A percentile compares a stretch with the other conserved stretches of the same genome.
Evolutionary conservation across 64 coral and sea anemone genomes (phyloP).

Genomic region (Actinia equina): DNA sequence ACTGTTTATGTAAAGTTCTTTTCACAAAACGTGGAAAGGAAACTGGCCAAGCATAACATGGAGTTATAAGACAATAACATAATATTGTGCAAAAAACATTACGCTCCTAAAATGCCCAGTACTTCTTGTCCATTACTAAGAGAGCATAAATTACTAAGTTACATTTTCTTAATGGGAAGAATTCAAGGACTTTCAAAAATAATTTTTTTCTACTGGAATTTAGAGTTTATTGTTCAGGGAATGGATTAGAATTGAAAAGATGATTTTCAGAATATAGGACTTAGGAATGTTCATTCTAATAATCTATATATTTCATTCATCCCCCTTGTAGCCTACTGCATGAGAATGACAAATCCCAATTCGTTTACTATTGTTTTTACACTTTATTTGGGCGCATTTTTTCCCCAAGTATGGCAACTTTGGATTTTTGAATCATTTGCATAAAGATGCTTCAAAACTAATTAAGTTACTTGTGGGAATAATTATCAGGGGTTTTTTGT

Average conservation of each 20-base stretch:
- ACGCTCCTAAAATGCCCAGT: neutral
- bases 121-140: neutral
- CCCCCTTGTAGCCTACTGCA: no score
- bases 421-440: neutral
- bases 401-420: neutral
- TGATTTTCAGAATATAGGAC: neutral
- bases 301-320: no score
- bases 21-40: neutral
- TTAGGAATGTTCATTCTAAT: neutral
- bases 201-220: neutral
- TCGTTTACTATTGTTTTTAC: no score
- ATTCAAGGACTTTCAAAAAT: no score
- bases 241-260: neutral
- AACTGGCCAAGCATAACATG: neutral
- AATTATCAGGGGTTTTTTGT: neutral
- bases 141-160: no score
- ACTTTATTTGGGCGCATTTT: no score
- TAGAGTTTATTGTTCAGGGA: neutral
- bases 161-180: no score
- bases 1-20: neutral
- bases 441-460: neutral
- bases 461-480: neutral
- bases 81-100: neutral
- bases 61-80: no score
- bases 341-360: no score